Evolutionary conservation across 2,888 invertebrate genomes (phyloP), one percentile per base, ranked within the genome.

Genomic region (Caenorhabditis uteleia): DNA sequence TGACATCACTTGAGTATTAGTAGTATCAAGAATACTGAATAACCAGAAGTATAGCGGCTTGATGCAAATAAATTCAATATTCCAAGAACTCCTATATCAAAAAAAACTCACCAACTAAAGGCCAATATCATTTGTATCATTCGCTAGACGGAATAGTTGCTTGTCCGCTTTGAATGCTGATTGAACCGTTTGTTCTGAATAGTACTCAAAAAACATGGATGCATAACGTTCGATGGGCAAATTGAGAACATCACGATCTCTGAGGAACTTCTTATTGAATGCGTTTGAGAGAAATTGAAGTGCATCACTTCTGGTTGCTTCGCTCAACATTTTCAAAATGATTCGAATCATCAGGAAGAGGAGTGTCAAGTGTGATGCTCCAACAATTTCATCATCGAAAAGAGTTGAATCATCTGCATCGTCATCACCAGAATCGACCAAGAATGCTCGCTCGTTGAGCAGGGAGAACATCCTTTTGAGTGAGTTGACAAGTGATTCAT

Each of bases 401-500:
- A 66, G 34, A 1, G 56, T 47, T 10, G n/a, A n/a, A n/a, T n/a
- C 68, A 10, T 62, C 59, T 8, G 59, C 65, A 29, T 67, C 73
- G 26, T 75, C 75, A 18, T 75, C 75, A 38, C 72, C 73, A 20
- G 67, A 66, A 45, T 75, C 75, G n/a, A 75, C 66, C 0, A 74
- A 66, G 45, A 74, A 76, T 8, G 72, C 72, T 23, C 72, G 43
- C 25, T 74, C 75, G 38, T 72, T 64, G 26, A 80, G 67, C 26
- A 75, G 44, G 8, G 67, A 57, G 44, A 80, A 69, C 34, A 70
- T 65, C 29, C 77, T 55, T 39, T 68, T 70, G n/a, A 80, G 34
- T 25, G 77, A 75, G 12, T 66, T 64, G 5, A 69, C 60, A 31
- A 77, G 56, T 4, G 54, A 36, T 26, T 77, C 78, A 14, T 68